Percentiles rank a stretch among this genome's conserved stretches.
phyloP scores from a whole-genome alignment of 2,113 vertebrate genomes.

The Thalassoma bifasciatum region DNA sequence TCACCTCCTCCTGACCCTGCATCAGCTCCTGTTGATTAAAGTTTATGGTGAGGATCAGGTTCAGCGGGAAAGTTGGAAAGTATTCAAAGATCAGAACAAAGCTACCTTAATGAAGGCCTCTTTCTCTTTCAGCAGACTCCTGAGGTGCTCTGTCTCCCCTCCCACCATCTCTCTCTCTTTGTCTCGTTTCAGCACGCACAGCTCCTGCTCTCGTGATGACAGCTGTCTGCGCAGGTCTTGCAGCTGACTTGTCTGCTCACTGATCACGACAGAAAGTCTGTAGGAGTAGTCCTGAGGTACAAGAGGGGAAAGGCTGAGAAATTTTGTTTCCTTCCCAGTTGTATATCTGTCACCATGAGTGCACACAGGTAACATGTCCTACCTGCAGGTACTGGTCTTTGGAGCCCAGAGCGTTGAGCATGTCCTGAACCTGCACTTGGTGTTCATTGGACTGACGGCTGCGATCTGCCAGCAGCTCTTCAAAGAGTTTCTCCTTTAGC shows the following conservation, averaged over 20 bases:
- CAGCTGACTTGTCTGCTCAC: constrained; percentile 87
- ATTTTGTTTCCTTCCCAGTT: not conserved
- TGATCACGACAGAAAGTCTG: constrained; percentile 86
- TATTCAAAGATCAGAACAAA: not conserved
- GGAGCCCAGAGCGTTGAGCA: constrained; percentile 86
- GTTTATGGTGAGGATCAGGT: not conserved
- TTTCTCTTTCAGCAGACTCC: constrained; percentile 80
- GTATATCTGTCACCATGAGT: not conserved
- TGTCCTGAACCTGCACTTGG: constrained; percentile 86
- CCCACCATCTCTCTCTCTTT: constrained; percentile 56
- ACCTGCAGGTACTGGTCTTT: constrained; percentile 90
- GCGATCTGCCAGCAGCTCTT: constrained; percentile 88
- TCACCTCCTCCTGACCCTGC: constrained; percentile 72
- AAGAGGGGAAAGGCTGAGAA: not conserved
- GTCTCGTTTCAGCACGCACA: constrained; percentile 69
- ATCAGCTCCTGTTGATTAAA: constrained; percentile 76
- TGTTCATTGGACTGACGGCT: constrained; percentile 85
- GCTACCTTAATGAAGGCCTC: constrained; percentile 85
- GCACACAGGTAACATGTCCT: not conserved
- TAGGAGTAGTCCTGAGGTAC: constrained; percentile 82
- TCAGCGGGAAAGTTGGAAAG: not conserved
- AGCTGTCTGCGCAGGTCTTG: constrained; percentile 88
- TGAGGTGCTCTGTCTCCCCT: constrained; percentile 71
- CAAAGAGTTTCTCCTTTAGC: constrained; percentile 91
- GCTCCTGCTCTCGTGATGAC: constrained; percentile 75